Evolutionary conservation across 2,113 vertebrate species (phyloP).

Genomic region (Zapus hudsonius): DNA sequence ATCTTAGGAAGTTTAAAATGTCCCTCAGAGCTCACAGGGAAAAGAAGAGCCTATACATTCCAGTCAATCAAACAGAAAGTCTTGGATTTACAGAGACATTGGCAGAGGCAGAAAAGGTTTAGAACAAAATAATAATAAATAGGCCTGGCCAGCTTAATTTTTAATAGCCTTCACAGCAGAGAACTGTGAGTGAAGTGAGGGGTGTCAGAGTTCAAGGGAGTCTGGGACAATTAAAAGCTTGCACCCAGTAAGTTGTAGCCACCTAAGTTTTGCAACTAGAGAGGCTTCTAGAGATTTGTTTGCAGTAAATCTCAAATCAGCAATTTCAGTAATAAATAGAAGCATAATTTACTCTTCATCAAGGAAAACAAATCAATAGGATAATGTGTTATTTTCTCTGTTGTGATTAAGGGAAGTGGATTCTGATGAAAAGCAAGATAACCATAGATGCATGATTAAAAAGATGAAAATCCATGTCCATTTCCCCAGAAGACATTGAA

Average conservation of each 20-base stretch:
- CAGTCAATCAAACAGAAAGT: slow-evolving; percentile 25
- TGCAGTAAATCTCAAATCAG: slow-evolving; percentile 45
- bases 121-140: not conserved
- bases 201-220: not conserved
- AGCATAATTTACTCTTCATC: slow-evolving; percentile 37
- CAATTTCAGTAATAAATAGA: slow-evolving; percentile 48
- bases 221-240: slow-evolving; percentile 38
- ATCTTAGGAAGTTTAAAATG: not conserved
- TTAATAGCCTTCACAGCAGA: not conserved
- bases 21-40: not conserved
- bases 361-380: slow-evolving; percentile 52
- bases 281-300: slow-evolving; percentile 17
- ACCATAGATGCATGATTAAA: not conserved
- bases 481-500: not conserved
- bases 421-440: not conserved
- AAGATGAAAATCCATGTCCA: not conserved
- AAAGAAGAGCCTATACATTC: not conserved
- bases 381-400: slow-evolving; percentile 34
- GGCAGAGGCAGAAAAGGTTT: not conserved
- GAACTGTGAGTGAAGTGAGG: not conserved
- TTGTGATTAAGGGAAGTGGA: slow-evolving; percentile 10
- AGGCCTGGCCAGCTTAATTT: slow-evolving; percentile 34
- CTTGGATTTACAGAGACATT: not conserved
- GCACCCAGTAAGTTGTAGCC: not conserved
- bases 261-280: slow-evolving; percentile 27